Evolutionary conservation across 2,888 invertebrate genomes (phyloP).

Genomic region (Polyploca ridens): DNA sequence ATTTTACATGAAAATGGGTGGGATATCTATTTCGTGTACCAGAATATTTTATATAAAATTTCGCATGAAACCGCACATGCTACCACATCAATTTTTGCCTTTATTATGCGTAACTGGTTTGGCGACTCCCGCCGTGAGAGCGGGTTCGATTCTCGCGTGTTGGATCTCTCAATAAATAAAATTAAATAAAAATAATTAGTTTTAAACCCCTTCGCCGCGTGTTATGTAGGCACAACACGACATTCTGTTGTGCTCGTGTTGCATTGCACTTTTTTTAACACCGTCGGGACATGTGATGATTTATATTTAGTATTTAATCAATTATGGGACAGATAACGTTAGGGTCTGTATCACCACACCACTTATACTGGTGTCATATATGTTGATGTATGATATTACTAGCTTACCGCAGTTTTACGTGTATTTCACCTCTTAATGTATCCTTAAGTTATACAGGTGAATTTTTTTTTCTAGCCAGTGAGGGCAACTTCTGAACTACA

Average conservation of each 20-base stretch:
- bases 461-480: too few relatives aligned
- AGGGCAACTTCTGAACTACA: too few relatives aligned
- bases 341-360: too few relatives aligned
- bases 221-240: conserved; percentile 67
- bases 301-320: conserved; percentile 39
- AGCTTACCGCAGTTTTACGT: neutral
- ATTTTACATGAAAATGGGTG: too few relatives aligned
- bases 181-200: conserved; percentile 79
- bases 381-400: neutral
- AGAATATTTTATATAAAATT: neutral
- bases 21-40: neutral
- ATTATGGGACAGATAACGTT: conserved; percentile 20
- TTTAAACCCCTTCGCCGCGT: conserved; percentile 48
- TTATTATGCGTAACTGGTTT: conserved; percentile 63
- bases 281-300: conserved; percentile 48
- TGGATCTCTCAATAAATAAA: conserved; percentile 70
- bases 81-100: conserved; percentile 34
- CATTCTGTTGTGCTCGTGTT: conserved; percentile 58
- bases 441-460: too few relatives aligned
- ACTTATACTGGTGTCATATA: neutral
- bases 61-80: neutral
- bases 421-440: too few relatives aligned
- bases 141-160: conserved; percentile 61
- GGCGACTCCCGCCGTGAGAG: conserved; percentile 56
- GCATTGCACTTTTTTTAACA: conserved; percentile 62